phyloP scores from a whole-genome alignment of 2,797 vertebrate species.

The Poecilia wingei region DNA sequence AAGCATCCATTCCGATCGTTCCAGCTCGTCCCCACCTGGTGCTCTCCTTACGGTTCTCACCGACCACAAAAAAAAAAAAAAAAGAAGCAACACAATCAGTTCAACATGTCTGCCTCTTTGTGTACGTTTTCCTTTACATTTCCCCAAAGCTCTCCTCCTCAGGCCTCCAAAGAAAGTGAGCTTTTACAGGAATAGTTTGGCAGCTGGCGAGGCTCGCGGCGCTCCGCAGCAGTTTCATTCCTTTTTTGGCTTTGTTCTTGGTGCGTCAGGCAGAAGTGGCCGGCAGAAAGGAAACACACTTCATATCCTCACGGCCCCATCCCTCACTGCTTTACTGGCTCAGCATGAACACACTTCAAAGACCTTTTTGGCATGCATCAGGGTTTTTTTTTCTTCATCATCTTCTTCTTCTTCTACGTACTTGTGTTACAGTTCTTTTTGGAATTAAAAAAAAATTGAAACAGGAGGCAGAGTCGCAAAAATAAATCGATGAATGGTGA shows the following conservation, averaged over 20 bases:
- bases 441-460: constrained; percentile 7
- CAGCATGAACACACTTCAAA: constrained; percentile 42
- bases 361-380: constrained; percentile 11
- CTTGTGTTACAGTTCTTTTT: constrained; percentile 63
- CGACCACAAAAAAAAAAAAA: not conserved
- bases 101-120: constrained; percentile 22
- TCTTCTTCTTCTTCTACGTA: constrained; percentile 11
- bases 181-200: constrained; percentile 85
- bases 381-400: not conserved
- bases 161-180: constrained; percentile 62
- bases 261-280: constrained; percentile 57
- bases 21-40: constrained; percentile 22
- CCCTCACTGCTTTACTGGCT: constrained; percentile 49
- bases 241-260: constrained; percentile 83
- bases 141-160: constrained; percentile 43
- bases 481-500: not conserved
- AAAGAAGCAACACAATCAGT: constrained; percentile 7
- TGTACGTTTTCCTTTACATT: constrained; percentile 64
- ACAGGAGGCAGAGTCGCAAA: not conserved
- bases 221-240: constrained; percentile 71
- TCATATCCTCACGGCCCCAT: constrained; percentile 66
- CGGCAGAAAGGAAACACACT: constrained; percentile 70
- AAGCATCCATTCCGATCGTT: constrained; percentile 25
- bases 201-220: constrained; percentile 62
- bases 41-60: constrained; percentile 12